Percentiles rank a stretch among this genome's conserved stretches.
Conservation (phyloP, 1,140 invertebrate species). For the Panulirus ornatus region DNA sequence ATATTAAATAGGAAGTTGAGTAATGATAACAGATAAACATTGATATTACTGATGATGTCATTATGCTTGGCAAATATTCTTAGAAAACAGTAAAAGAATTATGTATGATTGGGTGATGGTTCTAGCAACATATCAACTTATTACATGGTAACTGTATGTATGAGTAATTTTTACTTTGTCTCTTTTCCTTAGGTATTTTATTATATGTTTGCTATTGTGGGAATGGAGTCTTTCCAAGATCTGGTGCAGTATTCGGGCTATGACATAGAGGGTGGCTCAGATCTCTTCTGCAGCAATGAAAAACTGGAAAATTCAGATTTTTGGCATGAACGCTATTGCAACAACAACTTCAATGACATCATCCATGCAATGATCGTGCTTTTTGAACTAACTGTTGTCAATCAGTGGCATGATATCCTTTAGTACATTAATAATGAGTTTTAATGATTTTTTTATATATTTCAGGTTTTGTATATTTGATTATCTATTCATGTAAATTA, state of each 20-base stretch:
- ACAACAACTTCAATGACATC: slow-evolving; percentile 81
- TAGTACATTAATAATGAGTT: background rate
- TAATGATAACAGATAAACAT: too few species aligned
- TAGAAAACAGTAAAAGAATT: too few species aligned
- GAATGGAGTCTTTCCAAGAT: slow-evolving; percentile 81
- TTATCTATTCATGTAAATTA: background rate
- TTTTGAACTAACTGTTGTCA: slow-evolving; percentile 81
- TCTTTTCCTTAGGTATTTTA: slow-evolving; percentile 78
- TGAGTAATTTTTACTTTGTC: background rate
- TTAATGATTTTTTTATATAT: background rate
- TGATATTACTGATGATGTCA: too few species aligned
- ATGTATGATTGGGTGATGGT: too few species aligned
- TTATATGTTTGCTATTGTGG: slow-evolving; percentile 81
- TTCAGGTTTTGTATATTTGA: background rate
- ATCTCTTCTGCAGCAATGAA: slow-evolving; percentile 79
- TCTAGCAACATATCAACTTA: too few species aligned
- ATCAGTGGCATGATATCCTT: slow-evolving; percentile 82
- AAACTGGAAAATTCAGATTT: slow-evolving; percentile 79
- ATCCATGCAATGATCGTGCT: slow-evolving; percentile 79
- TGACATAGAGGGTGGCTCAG: slow-evolving; percentile 71
- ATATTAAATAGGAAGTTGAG: too few species aligned
- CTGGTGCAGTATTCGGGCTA: slow-evolving; percentile 77
- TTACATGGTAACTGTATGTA: background rate
- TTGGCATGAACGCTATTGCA: slow-evolving; percentile 79
- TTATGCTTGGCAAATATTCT: too few species aligned